Base-by-base conservation (phyloP, 2,113 vertebrate genomes). In the Tautogolabrus adspersus region DNA sequence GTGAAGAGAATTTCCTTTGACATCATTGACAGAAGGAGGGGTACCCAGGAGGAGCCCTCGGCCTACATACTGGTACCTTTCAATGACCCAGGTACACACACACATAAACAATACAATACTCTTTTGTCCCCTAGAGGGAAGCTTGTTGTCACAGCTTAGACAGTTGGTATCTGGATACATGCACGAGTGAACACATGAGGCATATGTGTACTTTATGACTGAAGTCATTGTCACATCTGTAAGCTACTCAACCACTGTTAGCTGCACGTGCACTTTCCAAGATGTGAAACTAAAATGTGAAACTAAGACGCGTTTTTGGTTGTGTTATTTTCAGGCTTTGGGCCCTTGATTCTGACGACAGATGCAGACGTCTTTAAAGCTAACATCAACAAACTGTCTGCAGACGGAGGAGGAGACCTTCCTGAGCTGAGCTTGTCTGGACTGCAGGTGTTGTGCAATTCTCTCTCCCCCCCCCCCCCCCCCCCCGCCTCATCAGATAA, bases 61-160 rank as follows among this genome's bases (percentile, higher is more conserved):
- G 57, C 61, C n/a, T 94, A 93, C 81, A 90, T 93, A 66, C 8
- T 93, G 72, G 93, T 93, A 9, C 91, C 90, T 8, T 93, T 93
- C 75, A 94, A 92, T 71, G 93, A 94, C 76, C 89, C 92, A 59
- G 86, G 92, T 93, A 55, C 54, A 60, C 10, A 54, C 0, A 1
- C 30, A 34, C 26, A 26, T 3, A 26, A 1, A 26, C 30, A 34
- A 34, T 34, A 6, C 30, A 26, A 26, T 3, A 34, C 30, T 34
- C 30, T 34, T 6, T 34, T 34, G 30, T 34, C 6, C 30, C 30
- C 3, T 3, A 34, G 30, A 34, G 30, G 4, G 30, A 34, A 34
- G 6, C 30, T 34, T 34, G 30, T 34, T 34, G 4, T 34, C 30
- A 34, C 30, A 34, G 30, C 30, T 34, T 34, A 34, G 4, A 34